Percentiles rank a stretch among this genome's conserved stretches.
Evolutionary conservation across 2,113 vertebrate genomes (phyloP).

Genomic region (Pseudorasbora parva): DNA sequence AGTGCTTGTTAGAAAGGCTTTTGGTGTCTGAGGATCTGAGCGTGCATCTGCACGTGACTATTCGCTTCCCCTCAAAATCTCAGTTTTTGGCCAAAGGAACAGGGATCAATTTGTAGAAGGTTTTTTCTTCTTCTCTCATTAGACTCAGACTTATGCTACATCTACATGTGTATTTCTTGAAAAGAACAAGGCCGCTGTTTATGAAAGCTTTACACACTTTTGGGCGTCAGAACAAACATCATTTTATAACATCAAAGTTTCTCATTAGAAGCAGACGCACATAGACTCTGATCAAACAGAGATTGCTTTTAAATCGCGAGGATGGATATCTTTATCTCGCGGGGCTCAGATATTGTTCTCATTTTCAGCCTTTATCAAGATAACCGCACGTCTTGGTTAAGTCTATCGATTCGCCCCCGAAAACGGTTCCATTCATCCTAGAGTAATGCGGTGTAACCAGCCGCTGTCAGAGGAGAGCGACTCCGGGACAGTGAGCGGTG

Average conservation of each 20-base stretch:
- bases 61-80: constrained; percentile 23
- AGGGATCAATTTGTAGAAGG: background rate
- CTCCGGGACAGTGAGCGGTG: constrained; percentile 37
- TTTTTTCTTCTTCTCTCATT: background rate
- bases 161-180: background rate
- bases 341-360: constrained; percentile 66
- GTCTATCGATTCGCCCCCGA: constrained; percentile 47
- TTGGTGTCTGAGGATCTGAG: constrained; percentile 34
- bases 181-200: background rate
- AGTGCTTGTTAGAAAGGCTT: constrained; percentile 75
- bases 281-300: constrained; percentile 50
- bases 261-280: constrained; percentile 40
- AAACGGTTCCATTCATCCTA: constrained; percentile 51
- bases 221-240: background rate
- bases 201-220: constrained; percentile 7
- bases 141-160: background rate
- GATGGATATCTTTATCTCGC: constrained; percentile 72
- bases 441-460: constrained; percentile 54
- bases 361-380: constrained; percentile 67
- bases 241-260: constrained; percentile 39
- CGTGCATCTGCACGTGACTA: constrained; percentile 32
- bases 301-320: constrained; percentile 59
- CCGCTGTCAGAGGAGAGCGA: constrained; percentile 36
- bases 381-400: constrained; percentile 68
- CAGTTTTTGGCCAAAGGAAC: background rate